phyloP scores from a whole-genome alignment of 2,797 vertebrate genomes.

The Ctenopoma kingsleyae region DNA sequence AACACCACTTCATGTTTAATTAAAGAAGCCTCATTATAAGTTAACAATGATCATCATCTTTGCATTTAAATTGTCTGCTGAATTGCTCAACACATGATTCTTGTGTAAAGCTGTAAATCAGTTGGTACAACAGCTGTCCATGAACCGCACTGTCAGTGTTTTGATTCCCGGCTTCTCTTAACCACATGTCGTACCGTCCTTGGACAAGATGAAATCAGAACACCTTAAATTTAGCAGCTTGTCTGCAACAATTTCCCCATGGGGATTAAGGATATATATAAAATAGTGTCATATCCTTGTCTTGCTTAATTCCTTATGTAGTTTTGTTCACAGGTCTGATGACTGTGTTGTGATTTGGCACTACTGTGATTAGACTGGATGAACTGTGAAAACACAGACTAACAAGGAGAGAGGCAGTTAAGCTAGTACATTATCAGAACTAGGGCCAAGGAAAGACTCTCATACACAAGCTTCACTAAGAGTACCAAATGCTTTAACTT shows the following conservation, averaged over 20 bases:
- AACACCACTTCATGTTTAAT: neutral
- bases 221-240: too few species aligned
- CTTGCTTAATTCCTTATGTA: neutral
- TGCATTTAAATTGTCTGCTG: neutral
- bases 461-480: neutral
- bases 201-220: neutral
- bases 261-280: too few species aligned
- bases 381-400: constrained; percentile 13
- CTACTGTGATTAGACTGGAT: neutral
- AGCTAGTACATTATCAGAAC: constrained; percentile 14
- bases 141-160: too few species aligned
- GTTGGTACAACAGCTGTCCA: too few species aligned
- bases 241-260: too few species aligned
- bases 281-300: neutral
- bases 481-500: neutral
- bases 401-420: constrained; percentile 4
- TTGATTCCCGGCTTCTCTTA: too few species aligned
- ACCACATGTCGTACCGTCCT: too few species aligned
- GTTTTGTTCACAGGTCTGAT: neutral
- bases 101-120: too few species aligned
- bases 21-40: neutral
- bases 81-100: neutral
- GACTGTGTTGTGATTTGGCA: neutral
- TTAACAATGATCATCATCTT: neutral
- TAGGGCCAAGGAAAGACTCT: neutral